Conservation (phyloP, 2,113 vertebrate species). For the Chloroceryle aenea region DNA sequence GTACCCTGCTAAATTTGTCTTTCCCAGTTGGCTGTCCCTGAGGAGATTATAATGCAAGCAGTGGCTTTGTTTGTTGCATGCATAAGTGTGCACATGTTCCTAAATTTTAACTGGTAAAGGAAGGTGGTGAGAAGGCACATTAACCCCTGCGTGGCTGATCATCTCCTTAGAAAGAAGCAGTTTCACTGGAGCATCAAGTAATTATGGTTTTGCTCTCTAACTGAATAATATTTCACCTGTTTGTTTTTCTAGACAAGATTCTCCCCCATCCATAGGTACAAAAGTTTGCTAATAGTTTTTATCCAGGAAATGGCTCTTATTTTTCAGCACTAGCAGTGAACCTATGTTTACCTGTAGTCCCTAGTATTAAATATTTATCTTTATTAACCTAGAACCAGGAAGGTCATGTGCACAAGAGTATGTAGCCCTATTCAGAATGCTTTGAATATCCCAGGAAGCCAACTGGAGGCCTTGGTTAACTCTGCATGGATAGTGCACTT, state of each 20-base stretch:
- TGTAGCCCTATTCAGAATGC: background rate
- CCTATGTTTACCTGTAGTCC: background rate
- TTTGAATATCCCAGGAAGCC: background rate
- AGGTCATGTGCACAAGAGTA: accelerated
- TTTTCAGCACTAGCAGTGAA: background rate
- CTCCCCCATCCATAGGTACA: accelerated
- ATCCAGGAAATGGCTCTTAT: background rate
- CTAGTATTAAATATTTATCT: background rate
- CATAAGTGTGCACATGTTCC: slow-evolving; percentile 2
- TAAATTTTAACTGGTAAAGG: background rate
- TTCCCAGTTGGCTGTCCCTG: slow-evolving; percentile 26
- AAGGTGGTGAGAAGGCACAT: background rate
- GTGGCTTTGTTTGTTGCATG: slow-evolving; percentile 24
- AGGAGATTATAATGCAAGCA: background rate
- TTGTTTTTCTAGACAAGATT: background rate
- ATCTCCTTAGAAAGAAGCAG: background rate
- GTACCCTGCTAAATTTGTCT: slow-evolving; percentile 35
- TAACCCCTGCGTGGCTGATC: background rate
- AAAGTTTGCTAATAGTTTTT: background rate
- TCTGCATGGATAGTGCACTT: background rate
- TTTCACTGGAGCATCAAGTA: background rate
- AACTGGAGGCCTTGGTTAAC: background rate
- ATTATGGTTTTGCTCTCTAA: background rate
- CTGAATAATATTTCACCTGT: accelerated
- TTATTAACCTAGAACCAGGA: background rate